Conservation (phyloP, 2,797 vertebrate genomes). For the Cynopterus sphinx region DNA sequence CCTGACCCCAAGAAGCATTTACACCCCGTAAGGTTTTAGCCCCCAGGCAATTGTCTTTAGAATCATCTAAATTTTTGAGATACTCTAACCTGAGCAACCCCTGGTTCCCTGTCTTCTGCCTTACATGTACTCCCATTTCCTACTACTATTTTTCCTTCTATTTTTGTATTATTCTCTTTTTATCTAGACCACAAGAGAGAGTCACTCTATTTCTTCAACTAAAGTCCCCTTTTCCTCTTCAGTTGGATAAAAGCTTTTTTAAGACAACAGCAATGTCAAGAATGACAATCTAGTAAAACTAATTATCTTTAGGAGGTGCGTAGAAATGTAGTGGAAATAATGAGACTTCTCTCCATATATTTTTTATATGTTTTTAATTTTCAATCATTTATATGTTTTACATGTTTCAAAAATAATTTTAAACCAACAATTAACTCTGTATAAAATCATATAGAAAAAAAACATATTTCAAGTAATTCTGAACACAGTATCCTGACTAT, state of each 20-base stretch:
- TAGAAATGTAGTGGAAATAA: neutral
- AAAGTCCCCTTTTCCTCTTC: conserved; percentile 15
- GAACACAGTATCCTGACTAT: neutral
- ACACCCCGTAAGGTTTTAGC: neutral
- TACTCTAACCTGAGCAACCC: neutral
- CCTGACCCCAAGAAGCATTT: neutral
- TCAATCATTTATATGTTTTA: neutral
- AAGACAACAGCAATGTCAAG: neutral
- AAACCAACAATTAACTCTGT: neutral
- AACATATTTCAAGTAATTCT: neutral
- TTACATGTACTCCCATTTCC: neutral
- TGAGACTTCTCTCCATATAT: neutral
- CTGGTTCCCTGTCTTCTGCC: neutral
- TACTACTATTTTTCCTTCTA: neutral
- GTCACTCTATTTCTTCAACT: neutral
- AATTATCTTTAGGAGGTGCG: neutral
- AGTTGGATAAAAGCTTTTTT: neutral
- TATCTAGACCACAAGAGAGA: neutral
- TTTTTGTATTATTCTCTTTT: neutral
- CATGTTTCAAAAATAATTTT: neutral
- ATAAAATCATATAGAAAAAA: neutral
- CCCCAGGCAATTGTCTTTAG: neutral
- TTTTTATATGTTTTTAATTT: neutral
- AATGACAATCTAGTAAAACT: conserved; percentile 17
- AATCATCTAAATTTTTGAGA: neutral